Base-by-base conservation (phyloP, 2,797 vertebrate genomes). In the Pampus argenteus region DNA sequence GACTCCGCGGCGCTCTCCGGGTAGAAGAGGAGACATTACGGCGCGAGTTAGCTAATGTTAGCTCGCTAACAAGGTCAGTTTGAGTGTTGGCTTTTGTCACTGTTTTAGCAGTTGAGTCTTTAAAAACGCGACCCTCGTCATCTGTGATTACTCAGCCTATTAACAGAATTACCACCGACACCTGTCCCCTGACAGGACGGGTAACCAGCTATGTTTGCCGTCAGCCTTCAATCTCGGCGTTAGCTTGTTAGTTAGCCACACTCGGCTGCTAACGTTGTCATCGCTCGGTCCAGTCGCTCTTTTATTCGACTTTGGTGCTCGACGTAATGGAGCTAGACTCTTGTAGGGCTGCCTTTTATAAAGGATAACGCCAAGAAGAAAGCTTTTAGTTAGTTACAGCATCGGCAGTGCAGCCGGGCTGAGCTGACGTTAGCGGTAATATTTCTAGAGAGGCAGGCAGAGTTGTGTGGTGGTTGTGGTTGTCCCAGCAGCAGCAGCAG, bases 11-110 rank as follows among this genome's bases (percentile, higher is more conserved):
- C 51, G 82, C 74, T 86, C 71, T 75, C 74, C 61, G 85, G 74
- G 42, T 55, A 61, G 64, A 84, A 88, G 88, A 88, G 85, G 87
- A 88, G 86, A 83, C 85, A 45, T 81, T 62, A 79, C 85, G 64
- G 86, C 76, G 79, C 86, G 81, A 79, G 86, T 79, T 81, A 88
- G 92, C 92, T 89, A 88, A 88, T 86, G 88, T 85, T 90, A 91
- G 91, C 92, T 88, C 89, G 88, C 88, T 87, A 93, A 91, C 92
- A 93, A 93, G 92, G 92, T 93, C 92, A 93, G 92, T 91, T 90
- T 92, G 61, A 74, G 58, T 82, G 71, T 59, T 51, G 20, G 44
- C 36, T 87, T 78, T 6, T 26, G 55, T 56, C 57, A 5, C 28
- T 67, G 28, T 48, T 65, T 50, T 11, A 18, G 9, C 22, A 0